Evolutionary conservation across 2,888 invertebrate genomes (phyloP).

Genomic region (Tridacna gigas): DNA sequence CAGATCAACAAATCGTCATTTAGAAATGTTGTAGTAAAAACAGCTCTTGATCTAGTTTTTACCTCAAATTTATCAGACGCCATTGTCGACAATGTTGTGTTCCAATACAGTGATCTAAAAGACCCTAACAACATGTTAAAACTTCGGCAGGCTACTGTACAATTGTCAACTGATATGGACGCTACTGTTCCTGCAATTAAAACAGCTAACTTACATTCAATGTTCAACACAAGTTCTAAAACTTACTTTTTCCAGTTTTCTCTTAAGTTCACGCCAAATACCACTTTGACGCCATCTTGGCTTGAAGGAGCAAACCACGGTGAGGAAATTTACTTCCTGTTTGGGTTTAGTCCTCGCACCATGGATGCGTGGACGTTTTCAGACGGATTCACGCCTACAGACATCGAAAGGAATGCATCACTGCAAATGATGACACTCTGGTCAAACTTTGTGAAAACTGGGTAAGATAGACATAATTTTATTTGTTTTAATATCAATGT

Average conservation of each 20-base stretch:
- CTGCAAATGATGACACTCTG: constrained; percentile 36
- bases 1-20: constrained; percentile 32
- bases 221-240: not conserved
- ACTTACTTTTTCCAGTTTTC: constrained; percentile 60
- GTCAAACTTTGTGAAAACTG: constrained; percentile 51
- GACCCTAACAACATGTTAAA: constrained; percentile 32
- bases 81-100: constrained; percentile 34
- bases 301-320: constrained; percentile 49
- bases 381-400: constrained; percentile 26
- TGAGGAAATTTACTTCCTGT: constrained; percentile 47
- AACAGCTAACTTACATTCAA: constrained; percentile 46
- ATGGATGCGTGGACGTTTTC: constrained; percentile 37
- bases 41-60: constrained; percentile 41
- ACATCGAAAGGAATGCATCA: constrained; percentile 20
- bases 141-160: constrained; percentile 35
- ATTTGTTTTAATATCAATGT: too few relatives aligned
- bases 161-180: constrained; percentile 54
- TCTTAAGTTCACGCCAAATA: constrained; percentile 20
- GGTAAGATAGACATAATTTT: constrained; percentile 33
- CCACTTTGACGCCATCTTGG: constrained; percentile 44
- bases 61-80: constrained; percentile 30
- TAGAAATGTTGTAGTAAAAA: constrained; percentile 39
- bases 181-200: constrained; percentile 45
- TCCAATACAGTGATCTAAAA: constrained; percentile 51
- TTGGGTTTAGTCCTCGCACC: constrained; percentile 48